Conservation (phyloP, 2,888 invertebrate species). For the Andrena marginata region DNA sequence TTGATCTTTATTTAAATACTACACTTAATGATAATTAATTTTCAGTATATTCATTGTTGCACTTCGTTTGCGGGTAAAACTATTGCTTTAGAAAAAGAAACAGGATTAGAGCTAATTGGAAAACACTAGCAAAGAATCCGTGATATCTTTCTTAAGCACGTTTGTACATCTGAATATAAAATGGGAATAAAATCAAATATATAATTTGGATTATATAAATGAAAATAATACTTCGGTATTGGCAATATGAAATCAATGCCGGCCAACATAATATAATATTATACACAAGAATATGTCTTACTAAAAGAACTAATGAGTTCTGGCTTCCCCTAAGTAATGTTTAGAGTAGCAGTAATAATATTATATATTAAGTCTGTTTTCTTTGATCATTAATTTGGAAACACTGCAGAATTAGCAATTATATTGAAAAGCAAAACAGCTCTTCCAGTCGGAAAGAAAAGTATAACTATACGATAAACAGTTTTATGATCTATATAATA, state of each 20-base stretch:
- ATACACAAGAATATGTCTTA: slow-evolving; percentile 4
- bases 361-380: slow-evolving; percentile 17
- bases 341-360: slow-evolving; percentile 30
- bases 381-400: slow-evolving; percentile 21
- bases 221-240: slow-evolving; percentile 32
- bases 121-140: slow-evolving; percentile 18
- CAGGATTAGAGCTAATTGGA: background rate
- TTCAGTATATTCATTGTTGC: background rate
- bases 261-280: slow-evolving; percentile 21
- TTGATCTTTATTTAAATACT: slow-evolving; percentile 37
- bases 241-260: slow-evolving; percentile 8
- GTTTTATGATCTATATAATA: slow-evolving; percentile 17
- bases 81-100: slow-evolving; percentile 4
- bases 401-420: slow-evolving; percentile 11
- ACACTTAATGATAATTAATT: background rate
- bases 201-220: slow-evolving; percentile 21
- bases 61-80: slow-evolving; percentile 17
- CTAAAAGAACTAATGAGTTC: slow-evolving; percentile 1
- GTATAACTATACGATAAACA: slow-evolving; percentile 13
- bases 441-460: slow-evolving; percentile 12
- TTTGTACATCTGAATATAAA: slow-evolving; percentile 26
- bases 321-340: background rate
- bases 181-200: slow-evolving; percentile 16
- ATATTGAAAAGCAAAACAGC: slow-evolving; percentile 28
- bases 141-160: background rate